Percentiles rank a stretch among this genome's conserved stretches.
Conservation (phyloP, 2,888 invertebrate genomes). For the Spodoptera picta region DNA sequence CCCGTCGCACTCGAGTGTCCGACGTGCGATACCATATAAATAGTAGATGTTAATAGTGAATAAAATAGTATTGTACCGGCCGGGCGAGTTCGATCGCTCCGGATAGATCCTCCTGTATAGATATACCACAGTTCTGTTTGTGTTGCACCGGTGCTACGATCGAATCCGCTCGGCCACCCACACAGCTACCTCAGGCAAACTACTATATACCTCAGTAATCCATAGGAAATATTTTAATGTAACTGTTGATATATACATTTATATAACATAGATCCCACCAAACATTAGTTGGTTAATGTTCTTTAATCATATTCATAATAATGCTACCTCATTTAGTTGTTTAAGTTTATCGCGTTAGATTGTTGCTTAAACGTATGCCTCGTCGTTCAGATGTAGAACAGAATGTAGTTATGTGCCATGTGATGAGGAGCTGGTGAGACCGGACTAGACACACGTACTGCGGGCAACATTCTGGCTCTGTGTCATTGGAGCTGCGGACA, state of each 20-base stretch:
- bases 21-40: conserved; percentile 33
- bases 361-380: conserved; percentile 59
- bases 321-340: conserved; percentile 85
- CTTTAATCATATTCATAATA: conserved; percentile 81
- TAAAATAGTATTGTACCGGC: conserved; percentile 64
- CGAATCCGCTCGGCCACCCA: conserved; percentile 36
- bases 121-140: conserved; percentile 25
- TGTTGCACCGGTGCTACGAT: conserved; percentile 28
- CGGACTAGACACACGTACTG: conserved; percentile 3
- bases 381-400: conserved; percentile 48
- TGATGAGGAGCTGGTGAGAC: conserved; percentile 36
- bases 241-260: conserved; percentile 77
- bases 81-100: conserved; percentile 45
- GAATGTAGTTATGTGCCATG: conserved; percentile 59
- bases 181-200: conserved; percentile 82
- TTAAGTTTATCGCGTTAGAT: conserved; percentile 64
- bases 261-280: conserved; percentile 85
- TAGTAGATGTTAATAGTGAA: conserved; percentile 53
- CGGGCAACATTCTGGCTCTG: not conserved
- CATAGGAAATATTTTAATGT: conserved; percentile 82
- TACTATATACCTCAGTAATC: conserved; percentile 84
- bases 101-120: conserved; percentile 34
- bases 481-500: no score
- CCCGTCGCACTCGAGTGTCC: conserved; percentile 15
- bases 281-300: conserved; percentile 79